Conservation (phyloP, 2,888 invertebrate species). For the Cheilosia variabilis region DNA sequence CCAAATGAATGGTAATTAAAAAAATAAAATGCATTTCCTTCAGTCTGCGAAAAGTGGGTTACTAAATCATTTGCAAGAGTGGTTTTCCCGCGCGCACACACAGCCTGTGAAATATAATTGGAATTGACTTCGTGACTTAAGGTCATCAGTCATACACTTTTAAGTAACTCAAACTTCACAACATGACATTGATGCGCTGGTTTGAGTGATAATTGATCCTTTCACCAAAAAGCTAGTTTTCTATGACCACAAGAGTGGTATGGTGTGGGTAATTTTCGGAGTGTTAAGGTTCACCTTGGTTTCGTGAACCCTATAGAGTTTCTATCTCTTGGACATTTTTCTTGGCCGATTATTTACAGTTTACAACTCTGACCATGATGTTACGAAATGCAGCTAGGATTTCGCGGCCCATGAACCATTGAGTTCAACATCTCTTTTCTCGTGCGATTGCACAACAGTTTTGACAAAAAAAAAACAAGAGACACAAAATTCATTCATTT, state of each 20-base stretch:
- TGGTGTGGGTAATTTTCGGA: neutral
- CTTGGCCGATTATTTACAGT: slow-evolving; percentile 17
- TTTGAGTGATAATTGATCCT: slow-evolving; percentile 69
- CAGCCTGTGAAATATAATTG: slow-evolving; percentile 16
- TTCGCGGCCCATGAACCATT: slow-evolving; percentile 40
- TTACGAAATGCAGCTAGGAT: slow-evolving; percentile 24
- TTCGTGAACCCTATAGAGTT: slow-evolving; percentile 13
- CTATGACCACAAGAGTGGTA: neutral
- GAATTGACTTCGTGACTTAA: slow-evolving; percentile 65
- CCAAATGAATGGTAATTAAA: slow-evolving; percentile 21
- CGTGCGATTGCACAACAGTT: slow-evolving; percentile 39
- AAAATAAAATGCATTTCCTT: slow-evolving; percentile 11
- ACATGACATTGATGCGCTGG: slow-evolving; percentile 45
- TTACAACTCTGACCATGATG: slow-evolving; percentile 29
- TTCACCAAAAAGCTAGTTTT: slow-evolving; percentile 41
- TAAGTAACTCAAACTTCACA: slow-evolving; percentile 25
- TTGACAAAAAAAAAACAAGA: slow-evolving; percentile 17
- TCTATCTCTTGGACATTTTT: slow-evolving; percentile 14
- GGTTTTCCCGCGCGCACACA: slow-evolving; percentile 10
- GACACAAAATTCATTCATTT: slow-evolving; percentile 63
- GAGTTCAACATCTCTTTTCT: slow-evolving; percentile 57
- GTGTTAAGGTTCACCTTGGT: slow-evolving; percentile 52
- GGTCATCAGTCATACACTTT: slow-evolving; percentile 47
- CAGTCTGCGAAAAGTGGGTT: slow-evolving; percentile 42
- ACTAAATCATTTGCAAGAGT: slow-evolving; percentile 47